A percentile compares a stretch with the other conserved stretches of the same genome.
Evolutionary conservation across 2,113 vertebrate species (phyloP).

Genomic region (Lutjanus erythropterus): DNA sequence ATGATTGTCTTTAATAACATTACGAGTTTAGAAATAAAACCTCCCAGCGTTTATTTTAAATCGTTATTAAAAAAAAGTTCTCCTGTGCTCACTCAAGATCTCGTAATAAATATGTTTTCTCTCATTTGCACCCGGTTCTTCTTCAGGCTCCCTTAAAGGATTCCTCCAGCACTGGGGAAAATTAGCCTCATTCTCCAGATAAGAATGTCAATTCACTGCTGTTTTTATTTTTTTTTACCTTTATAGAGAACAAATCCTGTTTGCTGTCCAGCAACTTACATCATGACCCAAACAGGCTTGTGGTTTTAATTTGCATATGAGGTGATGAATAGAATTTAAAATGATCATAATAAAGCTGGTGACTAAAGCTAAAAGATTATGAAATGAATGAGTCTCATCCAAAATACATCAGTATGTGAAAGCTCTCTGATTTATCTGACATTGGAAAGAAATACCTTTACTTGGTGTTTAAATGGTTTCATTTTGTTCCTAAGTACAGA

Average conservation of each 20-base stretch:
- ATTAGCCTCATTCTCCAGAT: not conserved
- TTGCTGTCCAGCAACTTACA: not conserved
- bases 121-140: slow-evolving; percentile 29
- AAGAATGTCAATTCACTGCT: not conserved
- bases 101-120: slow-evolving; percentile 27
- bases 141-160: slow-evolving; percentile 30
- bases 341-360: not conserved
- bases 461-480: too few species aligned
- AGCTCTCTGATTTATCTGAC: too few species aligned
- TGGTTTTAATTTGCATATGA: not conserved
- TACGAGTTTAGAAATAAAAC: slow-evolving; percentile 22
- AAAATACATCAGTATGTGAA: too few species aligned
- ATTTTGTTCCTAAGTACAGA: too few species aligned
- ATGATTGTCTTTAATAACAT: slow-evolving; percentile 5
- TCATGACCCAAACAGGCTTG: not conserved
- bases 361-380: not conserved
- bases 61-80: slow-evolving; percentile 5
- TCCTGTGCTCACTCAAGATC: not conserved
- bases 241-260: not conserved
- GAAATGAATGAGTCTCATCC: too few species aligned
- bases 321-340: not conserved
- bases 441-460: too few species aligned
- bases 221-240: not conserved
- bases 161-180: slow-evolving; percentile 9
- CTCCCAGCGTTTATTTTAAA: not conserved